A percentile compares a stretch with the other conserved stretches of the same genome.
These are phyloP conservation scores for Platysternon megacephalum DNA, from an alignment of 2,113 vertebrate genomes.

Conservation along the genomic window DNA sequence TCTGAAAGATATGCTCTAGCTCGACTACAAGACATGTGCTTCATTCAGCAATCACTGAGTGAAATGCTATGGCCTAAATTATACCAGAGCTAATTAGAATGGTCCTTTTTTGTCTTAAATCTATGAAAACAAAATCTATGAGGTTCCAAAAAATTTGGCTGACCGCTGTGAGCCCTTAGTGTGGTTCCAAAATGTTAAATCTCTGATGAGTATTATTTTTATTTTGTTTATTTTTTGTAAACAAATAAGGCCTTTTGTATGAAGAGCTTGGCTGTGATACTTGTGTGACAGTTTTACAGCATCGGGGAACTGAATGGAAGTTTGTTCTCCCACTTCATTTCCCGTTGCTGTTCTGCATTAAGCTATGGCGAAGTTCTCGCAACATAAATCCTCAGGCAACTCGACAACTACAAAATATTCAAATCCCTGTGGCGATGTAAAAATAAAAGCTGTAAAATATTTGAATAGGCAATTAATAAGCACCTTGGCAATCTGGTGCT, in stretches of 20 bases:
- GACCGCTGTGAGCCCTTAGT: neutral
- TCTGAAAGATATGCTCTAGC: neutral
- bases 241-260: neutral
- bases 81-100: neutral
- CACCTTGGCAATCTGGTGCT: conserved; percentile 49
- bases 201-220: neutral
- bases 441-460: conserved; percentile 72
- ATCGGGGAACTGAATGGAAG: conserved; percentile 36
- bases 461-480: conserved; percentile 74
- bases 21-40: neutral
- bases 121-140: fast-evolving
- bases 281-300: conserved; percentile 27
- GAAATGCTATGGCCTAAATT: fast-evolving
- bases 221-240: neutral
- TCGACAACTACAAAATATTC: conserved; percentile 57
- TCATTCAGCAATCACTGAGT: neutral
- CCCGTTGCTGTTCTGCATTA: conserved; percentile 3
- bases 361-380: conserved; percentile 37
- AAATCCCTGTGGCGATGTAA: conserved; percentile 55
- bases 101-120: neutral
- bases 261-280: conserved; percentile 46
- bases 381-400: conserved; percentile 60
- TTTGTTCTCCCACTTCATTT: conserved; percentile 66
- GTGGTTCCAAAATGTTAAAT: neutral
- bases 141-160: fast-evolving